Conservation (phyloP, 1,140 invertebrate genomes). For the Tetraneura akinire region DNA sequence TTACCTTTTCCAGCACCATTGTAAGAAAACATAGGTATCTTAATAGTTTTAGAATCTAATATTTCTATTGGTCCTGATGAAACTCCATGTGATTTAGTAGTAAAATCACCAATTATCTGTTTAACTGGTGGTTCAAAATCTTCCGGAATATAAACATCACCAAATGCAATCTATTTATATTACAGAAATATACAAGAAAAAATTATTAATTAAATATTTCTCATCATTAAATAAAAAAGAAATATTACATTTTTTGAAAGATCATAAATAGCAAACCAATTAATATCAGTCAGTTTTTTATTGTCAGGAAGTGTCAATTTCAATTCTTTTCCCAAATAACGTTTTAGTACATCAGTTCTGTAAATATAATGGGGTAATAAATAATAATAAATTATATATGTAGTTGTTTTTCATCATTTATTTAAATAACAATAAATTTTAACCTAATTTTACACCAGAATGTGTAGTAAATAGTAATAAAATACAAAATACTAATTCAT, state of each 20-base stretch:
- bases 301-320: constrained; percentile 80
- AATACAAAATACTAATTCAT: too few relatives aligned
- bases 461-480: too few relatives aligned
- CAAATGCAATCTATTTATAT: constrained; percentile 75
- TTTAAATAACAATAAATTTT: too few relatives aligned
- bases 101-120: constrained; percentile 72
- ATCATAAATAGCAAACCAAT: constrained; percentile 90
- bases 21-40: constrained; percentile 75
- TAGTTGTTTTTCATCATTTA: too few relatives aligned
- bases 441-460: too few relatives aligned
- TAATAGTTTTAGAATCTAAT: constrained; percentile 79
- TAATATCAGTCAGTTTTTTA: constrained; percentile 84
- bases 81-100: constrained; percentile 69
- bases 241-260: constrained; percentile 71
- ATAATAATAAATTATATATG: too few relatives aligned
- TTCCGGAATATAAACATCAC: constrained; percentile 87
- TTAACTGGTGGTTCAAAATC: constrained; percentile 84
- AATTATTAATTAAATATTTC: neutral
- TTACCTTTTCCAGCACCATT: constrained; percentile 69
- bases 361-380: constrained; percentile 55
- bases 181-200: too few relatives aligned
- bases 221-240: neutral
- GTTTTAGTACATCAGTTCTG: constrained; percentile 83
- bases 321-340: constrained; percentile 85
- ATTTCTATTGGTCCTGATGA: constrained; percentile 75